Evolutionary conservation across 2,797 vertebrate species (phyloP), one percentile per base, ranked within the genome.

Genomic region (Centroberyx gerrardi): DNA sequence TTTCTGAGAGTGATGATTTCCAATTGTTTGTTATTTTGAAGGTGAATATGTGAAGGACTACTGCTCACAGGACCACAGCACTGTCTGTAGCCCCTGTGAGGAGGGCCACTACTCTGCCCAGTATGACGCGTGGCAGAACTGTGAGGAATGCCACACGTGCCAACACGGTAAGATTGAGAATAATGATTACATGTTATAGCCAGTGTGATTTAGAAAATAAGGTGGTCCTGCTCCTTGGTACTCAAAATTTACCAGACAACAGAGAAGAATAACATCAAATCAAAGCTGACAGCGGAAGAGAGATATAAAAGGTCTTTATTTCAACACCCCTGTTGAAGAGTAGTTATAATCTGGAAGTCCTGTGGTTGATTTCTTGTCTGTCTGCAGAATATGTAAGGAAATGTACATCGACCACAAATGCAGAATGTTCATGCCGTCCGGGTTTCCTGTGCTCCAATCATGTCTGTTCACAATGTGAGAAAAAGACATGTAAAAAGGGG

Each of bases 391-490:
- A 86, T 65, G 1, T 15, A 28, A 27, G 68, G 58, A 83, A 87
- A 28, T 93, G 93, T 71, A 87, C 81, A 0, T 0, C 0, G 1
- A 93, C 90, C 84, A 62, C 77, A 73, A 54, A 79, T 1, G 52
- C 87, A 28, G 64, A 36, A 0, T 95, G 94, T 55, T 64, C 44
- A 0, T 94, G 94, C 54, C n/a, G 0, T 0, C 2, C 55, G 17
- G 86, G 78, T 54, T 86, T 87, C 81, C 78, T 92, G 82, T 95
- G 93, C 36, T 80, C 65, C 14, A 1, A 90, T 70, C n/a, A 52
- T 13, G 0, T 27, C 3, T 94, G 93, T 61, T 75, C 74, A 8
- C 0, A 0, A 1, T 95, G 93, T 77, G 31, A 22, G 29, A 0
- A 14, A 27, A 65, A 80, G 74, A 27, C 54, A 51, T 93, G 91